Base-by-base conservation (phyloP, 2,113 vertebrate species). In the Clinocottus analis region DNA sequence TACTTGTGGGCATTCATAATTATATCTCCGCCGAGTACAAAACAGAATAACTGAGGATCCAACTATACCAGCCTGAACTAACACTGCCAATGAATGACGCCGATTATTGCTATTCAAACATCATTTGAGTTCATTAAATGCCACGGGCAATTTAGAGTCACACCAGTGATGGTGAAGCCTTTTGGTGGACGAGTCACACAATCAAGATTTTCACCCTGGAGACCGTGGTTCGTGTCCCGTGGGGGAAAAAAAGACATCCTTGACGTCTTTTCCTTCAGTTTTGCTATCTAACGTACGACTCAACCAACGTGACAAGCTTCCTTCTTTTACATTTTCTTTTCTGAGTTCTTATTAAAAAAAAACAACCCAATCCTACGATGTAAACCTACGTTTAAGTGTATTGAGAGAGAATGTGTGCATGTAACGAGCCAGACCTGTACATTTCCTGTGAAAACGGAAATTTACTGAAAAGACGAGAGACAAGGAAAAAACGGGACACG, bases 1-100 rank as follows among this genome's bases (percentile, higher is more conserved):
- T 79, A 75, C 47, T 61, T 65, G 61, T 25, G 29, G 27, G 7
- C 51, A 79, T 55, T 72, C 27, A 45, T 43, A 66, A 19, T 79
- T 65, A 41, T 16, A 63, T 74, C 45, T 49, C 17, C n/a, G 17
- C 16, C 62, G 45, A 69, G 19, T n/a, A 39, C 33, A 66, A 70
- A 67, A 19, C n/a, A 11, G 7, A 43, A 37, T 10, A 67, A 72
- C 12, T 35, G 4, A 23, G 5, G 17, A 17, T 83, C 7, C 16
- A 58, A 66, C 61, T 13, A 39, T 56, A n/a, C 21, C 27, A 16
- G 16, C 35, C 67, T 13, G 58, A 65, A 65, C 39, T 45, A 27
- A 31, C 53, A 43, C 23, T 60, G 1, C 11, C 21, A 23, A 14
- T 58, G 51, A 47, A 19, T 71, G 1, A 62, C 19, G 12, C 5